phyloP scores from a whole-genome alignment of 2,113 vertebrate genomes.

The Noturus placidus region DNA sequence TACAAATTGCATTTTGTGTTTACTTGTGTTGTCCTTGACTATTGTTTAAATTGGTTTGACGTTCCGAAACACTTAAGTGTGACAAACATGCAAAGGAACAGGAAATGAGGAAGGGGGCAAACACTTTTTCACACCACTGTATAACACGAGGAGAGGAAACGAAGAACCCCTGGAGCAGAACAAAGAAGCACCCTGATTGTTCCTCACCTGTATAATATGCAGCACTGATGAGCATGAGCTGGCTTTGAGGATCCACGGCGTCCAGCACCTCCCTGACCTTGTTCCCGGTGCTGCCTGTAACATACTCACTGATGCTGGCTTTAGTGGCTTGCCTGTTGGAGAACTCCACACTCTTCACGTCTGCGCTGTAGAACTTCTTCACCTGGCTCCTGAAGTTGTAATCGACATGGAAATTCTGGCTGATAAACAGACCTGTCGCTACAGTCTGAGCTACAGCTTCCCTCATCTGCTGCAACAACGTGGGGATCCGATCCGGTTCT shows the following conservation, averaged over 20 bases:
- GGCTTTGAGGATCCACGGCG: constrained; percentile 67
- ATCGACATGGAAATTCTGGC: constrained; percentile 63
- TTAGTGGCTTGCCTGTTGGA: constrained; percentile 60
- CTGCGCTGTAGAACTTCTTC: constrained; percentile 74
- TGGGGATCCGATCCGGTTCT: constrained; percentile 61
- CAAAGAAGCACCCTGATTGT: neutral
- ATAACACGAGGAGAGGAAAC: neutral
- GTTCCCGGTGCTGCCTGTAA: constrained; percentile 68
- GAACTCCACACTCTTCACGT: constrained; percentile 69
- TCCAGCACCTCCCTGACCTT: constrained; percentile 70
- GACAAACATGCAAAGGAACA: no score
- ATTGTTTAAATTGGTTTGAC: no score
- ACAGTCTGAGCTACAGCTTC: constrained; percentile 61
- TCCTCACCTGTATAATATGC: constrained; percentile 77
- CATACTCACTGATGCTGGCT: constrained; percentile 71
- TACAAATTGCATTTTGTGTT: no score
- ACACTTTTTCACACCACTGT: no score
- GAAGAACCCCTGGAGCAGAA: neutral
- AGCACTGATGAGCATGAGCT: constrained; percentile 77
- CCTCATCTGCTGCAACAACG: constrained; percentile 71
- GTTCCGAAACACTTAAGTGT: no score
- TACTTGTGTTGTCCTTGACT: no score
- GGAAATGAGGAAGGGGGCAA: no score
- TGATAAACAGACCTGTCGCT: constrained; percentile 72
- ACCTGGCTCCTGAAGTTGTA: constrained; percentile 71